Conservation (phyloP, 2,113 vertebrate genomes). For the Tinamus guttatus region DNA sequence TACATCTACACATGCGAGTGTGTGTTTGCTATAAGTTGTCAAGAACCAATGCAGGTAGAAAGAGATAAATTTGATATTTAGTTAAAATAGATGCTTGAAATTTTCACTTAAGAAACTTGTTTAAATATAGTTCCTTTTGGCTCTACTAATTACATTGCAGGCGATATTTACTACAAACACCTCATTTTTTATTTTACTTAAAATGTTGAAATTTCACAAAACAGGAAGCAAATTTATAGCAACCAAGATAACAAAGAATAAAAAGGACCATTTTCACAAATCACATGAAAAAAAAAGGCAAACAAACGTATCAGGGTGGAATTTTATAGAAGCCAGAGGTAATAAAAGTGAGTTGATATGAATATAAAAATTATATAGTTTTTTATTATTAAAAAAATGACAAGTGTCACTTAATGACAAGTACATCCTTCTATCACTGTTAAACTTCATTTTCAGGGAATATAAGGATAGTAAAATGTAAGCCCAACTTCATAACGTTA, state of each 20-base stretch:
- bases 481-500: neutral
- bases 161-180: neutral
- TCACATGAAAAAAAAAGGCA: neutral
- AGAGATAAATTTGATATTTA: neutral
- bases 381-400: neutral
- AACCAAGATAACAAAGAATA: no score
- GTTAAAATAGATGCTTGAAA: neutral
- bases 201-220: neutral
- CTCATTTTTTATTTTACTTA: neutral
- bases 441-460: neutral
- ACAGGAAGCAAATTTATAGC: neutral
- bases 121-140: neutral
- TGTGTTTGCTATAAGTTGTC: no score
- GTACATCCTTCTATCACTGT: neutral
- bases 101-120: neutral
- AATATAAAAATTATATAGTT: neutral
- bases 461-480: neutral
- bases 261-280: no score
- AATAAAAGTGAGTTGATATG: neutral
- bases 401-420: no score
- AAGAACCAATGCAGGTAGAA: neutral
- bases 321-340: neutral
- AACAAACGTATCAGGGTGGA: neutral
- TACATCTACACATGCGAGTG: neutral
- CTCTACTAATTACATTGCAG: neutral